Conservation (phyloP, 2,113 vertebrate genomes). For the Leptobrachium leishanense region DNA sequence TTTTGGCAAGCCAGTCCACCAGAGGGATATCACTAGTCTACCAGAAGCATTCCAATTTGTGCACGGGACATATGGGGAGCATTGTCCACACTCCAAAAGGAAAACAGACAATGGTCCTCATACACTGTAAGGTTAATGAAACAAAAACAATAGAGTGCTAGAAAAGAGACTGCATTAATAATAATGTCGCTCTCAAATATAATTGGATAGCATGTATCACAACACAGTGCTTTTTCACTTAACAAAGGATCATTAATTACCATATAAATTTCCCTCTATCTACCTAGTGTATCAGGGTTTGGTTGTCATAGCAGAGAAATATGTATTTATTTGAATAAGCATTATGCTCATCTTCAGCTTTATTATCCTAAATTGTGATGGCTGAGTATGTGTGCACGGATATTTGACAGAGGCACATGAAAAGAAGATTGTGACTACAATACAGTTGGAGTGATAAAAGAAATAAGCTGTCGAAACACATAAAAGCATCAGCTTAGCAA, state of each 20-base stretch:
- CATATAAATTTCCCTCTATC: slow-evolving; percentile 7
- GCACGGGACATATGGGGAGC: no score
- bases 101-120: no score
- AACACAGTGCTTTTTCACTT: neutral
- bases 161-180: neutral
- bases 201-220: slow-evolving; percentile 1
- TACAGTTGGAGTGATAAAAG: slow-evolving; percentile 45
- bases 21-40: no score
- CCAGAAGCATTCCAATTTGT: no score
- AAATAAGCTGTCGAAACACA: slow-evolving; percentile 43
- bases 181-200: neutral
- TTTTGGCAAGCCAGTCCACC: no score
- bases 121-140: no score
- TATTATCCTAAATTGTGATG: slow-evolving; percentile 38
- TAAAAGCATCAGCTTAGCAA: slow-evolving; percentile 37
- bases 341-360: slow-evolving; percentile 14
- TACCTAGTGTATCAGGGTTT: slow-evolving; percentile 6
- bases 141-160: no score
- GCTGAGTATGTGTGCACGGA: slow-evolving; percentile 38
- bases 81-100: no score
- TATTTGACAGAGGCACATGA: slow-evolving; percentile 37
- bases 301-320: slow-evolving; percentile 25
- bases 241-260: slow-evolving; percentile 9
- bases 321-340: slow-evolving; percentile 16
- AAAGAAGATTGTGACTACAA: slow-evolving; percentile 42